Base-by-base conservation (phyloP, 2,797 vertebrate genomes). In the Lepilemur septentrionalis region DNA sequence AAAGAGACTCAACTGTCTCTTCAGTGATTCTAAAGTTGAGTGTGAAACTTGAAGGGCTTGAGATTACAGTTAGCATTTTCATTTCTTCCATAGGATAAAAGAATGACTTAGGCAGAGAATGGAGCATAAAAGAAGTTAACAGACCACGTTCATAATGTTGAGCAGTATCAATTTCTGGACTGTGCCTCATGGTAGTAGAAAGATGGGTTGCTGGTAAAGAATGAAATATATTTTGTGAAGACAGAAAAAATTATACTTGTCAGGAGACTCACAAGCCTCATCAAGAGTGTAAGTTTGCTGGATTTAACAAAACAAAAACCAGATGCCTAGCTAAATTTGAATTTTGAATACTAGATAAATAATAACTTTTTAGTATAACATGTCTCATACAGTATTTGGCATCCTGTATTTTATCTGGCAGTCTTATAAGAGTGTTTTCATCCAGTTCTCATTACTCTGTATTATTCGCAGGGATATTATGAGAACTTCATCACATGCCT, bases 261-360 rank as follows among this genome's bases (percentile, higher is more conserved):
- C 38, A 83, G 48, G 41, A 95, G 76, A 81, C 41, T 87, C 35
- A 73, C 0, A 12, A 73, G 59, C 32, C 48, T 87, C 28, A 61
- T 90, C 41, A 65, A 70, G 22, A 93, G 28, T 76, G 28, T 80
- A 70, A 41, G 5, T 7, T 84, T 93, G 76, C 41, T 87, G 73
- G 57, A 88, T 75, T 90, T 73, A 93, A 81, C 63, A 73, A 79
- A 73, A 96, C 35, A 35, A 48, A 82, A 81, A 38, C 41, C 46
- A 76, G 67, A 81, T 78, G n/a, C 35, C 28, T 94, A 90, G 35
- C 80, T 95, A 67, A 90, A 94, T 94, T 72, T 94, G 59, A 93
- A 73, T 87, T 94, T 92, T 78, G 69, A 94, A 78, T 91, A 93
- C 85, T 55, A 93, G 65, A 91, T 76, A 91, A 97, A 80, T 22